Percentiles rank a stretch among this genome's conserved stretches.
These are phyloP conservation scores for Dicaeum eximium DNA, from an alignment of 2,113 vertebrate genomes.

Conservation along the genomic window DNA sequence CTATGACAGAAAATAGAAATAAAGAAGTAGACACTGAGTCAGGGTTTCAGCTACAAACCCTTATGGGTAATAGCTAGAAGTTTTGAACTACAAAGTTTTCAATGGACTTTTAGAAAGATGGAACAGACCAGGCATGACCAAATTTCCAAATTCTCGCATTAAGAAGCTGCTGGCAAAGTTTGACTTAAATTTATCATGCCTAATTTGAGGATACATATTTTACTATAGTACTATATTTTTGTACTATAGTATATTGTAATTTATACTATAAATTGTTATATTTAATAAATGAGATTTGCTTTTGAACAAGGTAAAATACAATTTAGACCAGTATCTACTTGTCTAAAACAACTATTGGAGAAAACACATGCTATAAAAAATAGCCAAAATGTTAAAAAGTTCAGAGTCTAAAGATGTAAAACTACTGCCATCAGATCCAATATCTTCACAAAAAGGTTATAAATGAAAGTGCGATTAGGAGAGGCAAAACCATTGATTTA, in stretches of 20 bases:
- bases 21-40: neutral
- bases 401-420: neutral
- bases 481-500: neutral
- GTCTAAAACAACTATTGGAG: neutral
- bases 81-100: neutral
- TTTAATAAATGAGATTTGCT: neutral
- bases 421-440: neutral
- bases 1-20: neutral
- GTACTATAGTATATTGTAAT: too few relatives aligned
- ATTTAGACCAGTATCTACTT: neutral
- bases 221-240: neutral
- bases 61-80: neutral
- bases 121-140: neutral
- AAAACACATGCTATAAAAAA: neutral
- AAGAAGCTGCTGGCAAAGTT: neutral
- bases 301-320: neutral
- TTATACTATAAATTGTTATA: too few relatives aligned
- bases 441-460: neutral
- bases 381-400: rapidly evolving
- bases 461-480: neutral
- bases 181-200: neutral
- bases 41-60: neutral
- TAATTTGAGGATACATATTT: neutral
- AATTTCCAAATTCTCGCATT: neutral
- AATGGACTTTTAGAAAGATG: neutral